Percentiles rank a stretch among this genome's conserved stretches.
phyloP scores from a whole-genome alignment of 2,113 vertebrate genomes.

The Herpetotheres cachinnans region DNA sequence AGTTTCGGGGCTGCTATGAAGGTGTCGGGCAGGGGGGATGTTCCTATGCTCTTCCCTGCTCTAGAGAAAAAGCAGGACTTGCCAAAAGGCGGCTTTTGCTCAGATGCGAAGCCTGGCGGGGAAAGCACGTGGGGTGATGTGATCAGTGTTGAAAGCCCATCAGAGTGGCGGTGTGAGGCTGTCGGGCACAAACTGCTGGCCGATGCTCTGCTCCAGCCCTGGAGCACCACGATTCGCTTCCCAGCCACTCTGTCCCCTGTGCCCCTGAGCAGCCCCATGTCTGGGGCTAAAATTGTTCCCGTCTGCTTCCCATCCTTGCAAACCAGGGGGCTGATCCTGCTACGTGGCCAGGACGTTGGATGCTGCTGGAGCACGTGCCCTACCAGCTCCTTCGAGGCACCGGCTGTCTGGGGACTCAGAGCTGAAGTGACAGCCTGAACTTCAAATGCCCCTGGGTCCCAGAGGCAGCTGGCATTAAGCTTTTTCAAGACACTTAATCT shows the following conservation, averaged over 20 bases:
- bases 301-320: not conserved
- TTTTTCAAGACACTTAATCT: not conserved
- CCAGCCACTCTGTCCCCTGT: not conserved
- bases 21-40: rapidly evolving
- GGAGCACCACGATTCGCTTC: rapidly evolving
- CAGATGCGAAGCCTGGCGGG: not conserved
- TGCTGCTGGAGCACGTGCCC: not conserved
- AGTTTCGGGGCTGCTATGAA: too few relatives aligned
- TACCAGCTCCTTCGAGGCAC: not conserved
- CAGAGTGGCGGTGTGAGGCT: too few relatives aligned
- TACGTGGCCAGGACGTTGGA: not conserved
- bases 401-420: rapidly evolving
- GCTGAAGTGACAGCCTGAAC: not conserved
- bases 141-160: not conserved
- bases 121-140: not conserved
- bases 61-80: not conserved
- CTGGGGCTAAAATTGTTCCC: not conserved
- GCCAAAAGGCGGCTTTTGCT: not conserved
- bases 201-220: not conserved
- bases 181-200: not conserved
- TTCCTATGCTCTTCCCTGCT: not conserved
- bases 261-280: not conserved
- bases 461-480: not conserved
- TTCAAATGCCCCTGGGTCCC: rapidly evolving
- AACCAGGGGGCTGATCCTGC: not conserved